phyloP scores from a whole-genome alignment of 2,888 invertebrate species.

The Rhopalosiphum nymphaeae region DNA sequence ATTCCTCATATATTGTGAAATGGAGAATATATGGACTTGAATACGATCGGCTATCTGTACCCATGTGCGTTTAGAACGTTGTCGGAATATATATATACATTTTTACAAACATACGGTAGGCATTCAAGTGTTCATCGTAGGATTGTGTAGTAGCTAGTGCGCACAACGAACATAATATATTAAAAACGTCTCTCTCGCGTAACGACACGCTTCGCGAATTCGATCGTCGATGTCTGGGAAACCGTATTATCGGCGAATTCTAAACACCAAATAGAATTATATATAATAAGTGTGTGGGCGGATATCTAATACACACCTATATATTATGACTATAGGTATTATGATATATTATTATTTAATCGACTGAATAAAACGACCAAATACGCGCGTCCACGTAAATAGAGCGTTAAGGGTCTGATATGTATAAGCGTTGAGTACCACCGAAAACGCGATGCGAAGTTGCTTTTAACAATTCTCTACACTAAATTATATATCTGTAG shows the following conservation, averaged over 20 bases:
- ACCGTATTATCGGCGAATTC: background rate
- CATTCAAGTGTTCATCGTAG: background rate
- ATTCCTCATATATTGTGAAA: background rate
- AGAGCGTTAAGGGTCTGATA: background rate
- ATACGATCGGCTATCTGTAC: background rate
- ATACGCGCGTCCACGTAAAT: background rate
- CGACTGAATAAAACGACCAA: background rate
- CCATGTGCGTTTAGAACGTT: background rate
- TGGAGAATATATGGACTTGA: background rate
- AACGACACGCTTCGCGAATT: background rate
- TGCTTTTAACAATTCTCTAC: background rate
- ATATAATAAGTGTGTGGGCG: background rate
- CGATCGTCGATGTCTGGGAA: background rate
- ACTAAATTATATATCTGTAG: background rate
- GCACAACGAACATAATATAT: background rate
- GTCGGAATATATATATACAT: background rate
- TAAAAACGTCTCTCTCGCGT: background rate
- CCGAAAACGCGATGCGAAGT: background rate
- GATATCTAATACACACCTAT: background rate
- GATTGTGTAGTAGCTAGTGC: background rate
- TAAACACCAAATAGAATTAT: background rate
- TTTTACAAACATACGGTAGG: background rate
- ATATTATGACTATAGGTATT: background rate
- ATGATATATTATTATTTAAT: background rate
- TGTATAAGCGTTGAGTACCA: background rate